Evolutionary conservation across 2,888 invertebrate species (phyloP).

Genomic region (Autographa pulchrina): DNA sequence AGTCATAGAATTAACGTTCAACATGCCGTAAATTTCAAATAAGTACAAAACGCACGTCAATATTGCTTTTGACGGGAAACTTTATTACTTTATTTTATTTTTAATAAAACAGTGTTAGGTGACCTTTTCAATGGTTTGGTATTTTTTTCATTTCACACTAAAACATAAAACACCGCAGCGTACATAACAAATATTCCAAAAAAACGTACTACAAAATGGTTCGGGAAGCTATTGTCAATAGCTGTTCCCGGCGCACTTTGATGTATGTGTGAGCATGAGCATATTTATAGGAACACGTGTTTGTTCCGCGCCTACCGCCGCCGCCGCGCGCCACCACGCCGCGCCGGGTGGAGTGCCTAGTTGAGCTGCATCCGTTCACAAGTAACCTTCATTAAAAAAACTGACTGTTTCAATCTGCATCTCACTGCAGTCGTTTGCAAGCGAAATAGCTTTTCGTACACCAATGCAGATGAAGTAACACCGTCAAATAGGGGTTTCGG

Average conservation of each 20-base stretch:
- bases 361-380: background rate
- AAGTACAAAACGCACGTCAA: background rate
- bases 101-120: background rate
- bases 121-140: background rate
- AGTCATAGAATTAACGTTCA: background rate
- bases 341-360: background rate
- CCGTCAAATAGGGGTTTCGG: constrained; percentile 2
- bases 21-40: background rate
- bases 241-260: constrained; percentile 4
- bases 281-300: constrained; percentile 1
- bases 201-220: background rate
- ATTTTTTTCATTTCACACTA: constrained; percentile 2
- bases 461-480: constrained; percentile 10
- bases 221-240: constrained; percentile 4
- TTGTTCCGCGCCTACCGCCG: background rate
- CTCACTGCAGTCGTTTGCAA: background rate
- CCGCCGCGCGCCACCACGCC: too few relatives aligned
- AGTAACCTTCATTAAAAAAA: constrained; percentile 9
- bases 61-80: background rate
- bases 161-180: background rate
- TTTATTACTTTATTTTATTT: background rate
- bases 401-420: background rate
- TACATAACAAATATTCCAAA: background rate
- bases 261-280: constrained; percentile 4
- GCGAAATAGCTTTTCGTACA: constrained; percentile 12